Evolutionary conservation across 1,140 invertebrate genomes (phyloP).

Genomic region (Lucilia sericata): DNA sequence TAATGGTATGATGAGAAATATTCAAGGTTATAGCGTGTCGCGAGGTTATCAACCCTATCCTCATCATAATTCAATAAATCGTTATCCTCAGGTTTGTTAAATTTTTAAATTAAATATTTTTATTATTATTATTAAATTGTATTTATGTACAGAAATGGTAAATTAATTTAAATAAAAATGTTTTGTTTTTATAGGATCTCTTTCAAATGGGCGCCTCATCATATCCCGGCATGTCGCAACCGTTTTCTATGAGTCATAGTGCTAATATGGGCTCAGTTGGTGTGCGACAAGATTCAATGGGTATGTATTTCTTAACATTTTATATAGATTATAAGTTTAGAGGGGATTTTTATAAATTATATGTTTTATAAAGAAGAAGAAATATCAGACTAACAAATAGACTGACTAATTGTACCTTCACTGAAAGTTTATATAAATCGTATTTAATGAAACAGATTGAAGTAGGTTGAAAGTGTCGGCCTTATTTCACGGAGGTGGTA

Average conservation of each 20-base stretch:
- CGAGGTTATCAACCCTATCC: conserved; percentile 94
- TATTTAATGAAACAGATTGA: too few relatives aligned
- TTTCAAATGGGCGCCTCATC: conserved; percentile 90
- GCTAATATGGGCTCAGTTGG: conserved; percentile 90
- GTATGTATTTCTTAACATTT: conserved; percentile 77
- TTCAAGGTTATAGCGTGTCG: conserved; percentile 86
- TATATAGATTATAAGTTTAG: too few relatives aligned
- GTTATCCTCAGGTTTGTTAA: conserved; percentile 87
- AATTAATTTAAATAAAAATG: conserved; percentile 3
- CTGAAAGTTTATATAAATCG: too few relatives aligned
- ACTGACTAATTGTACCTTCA: too few relatives aligned
- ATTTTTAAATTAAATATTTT: neutral
- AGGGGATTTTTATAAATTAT: too few relatives aligned
- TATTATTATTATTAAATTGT: neutral
- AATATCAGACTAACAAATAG: too few relatives aligned
- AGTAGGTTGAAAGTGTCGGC: too few relatives aligned
- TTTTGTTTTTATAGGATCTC: conserved; percentile 58
- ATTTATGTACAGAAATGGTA: neutral
- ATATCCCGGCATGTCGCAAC: conserved; percentile 92
- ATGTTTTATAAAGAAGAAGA: too few relatives aligned
- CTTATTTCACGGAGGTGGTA: too few relatives aligned
- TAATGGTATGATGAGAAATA: conserved; percentile 97
- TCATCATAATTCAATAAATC: conserved; percentile 91
- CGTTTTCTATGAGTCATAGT: conserved; percentile 92
- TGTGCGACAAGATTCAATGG: conserved; percentile 91